phyloP scores from a whole-genome alignment of 2,113 vertebrate genomes.

The Myrmecobius fasciatus region DNA sequence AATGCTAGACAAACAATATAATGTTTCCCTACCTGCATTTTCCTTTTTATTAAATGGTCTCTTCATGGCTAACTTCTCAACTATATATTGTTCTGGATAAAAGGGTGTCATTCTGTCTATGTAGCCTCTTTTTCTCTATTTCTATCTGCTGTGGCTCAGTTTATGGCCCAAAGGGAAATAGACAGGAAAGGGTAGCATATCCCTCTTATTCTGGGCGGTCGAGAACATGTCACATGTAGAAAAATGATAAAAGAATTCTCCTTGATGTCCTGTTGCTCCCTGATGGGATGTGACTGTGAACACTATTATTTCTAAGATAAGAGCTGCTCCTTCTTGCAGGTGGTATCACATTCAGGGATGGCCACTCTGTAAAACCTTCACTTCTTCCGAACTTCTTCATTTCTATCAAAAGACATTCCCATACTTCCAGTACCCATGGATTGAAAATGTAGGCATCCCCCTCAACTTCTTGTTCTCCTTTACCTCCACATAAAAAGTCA shows the following conservation, averaged over 20 bases:
- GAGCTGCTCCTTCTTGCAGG: too few relatives aligned
- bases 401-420: neutral
- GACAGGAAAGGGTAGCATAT: neutral
- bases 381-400: neutral
- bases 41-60: neutral
- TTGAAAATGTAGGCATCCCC: neutral
- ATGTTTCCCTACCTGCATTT: neutral
- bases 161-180: neutral
- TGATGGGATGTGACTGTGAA: neutral
- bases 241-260: too few relatives aligned
- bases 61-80: neutral
- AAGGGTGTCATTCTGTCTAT: neutral
- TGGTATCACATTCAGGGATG: too few relatives aligned
- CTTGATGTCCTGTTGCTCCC: too few relatives aligned
- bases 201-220: neutral
- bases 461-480: neutral
- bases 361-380: neutral
- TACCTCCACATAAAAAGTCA: neutral
- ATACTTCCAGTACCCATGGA: neutral
- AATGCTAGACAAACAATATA: neutral
- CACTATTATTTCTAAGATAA: neutral
- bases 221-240: neutral
- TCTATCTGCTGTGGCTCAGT: neutral
- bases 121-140: neutral
- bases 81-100: neutral